Evolutionary conservation across 2,888 invertebrate genomes (phyloP), one percentile per base, ranked within the genome.

Genomic region (Drosophila subquinaria): DNA sequence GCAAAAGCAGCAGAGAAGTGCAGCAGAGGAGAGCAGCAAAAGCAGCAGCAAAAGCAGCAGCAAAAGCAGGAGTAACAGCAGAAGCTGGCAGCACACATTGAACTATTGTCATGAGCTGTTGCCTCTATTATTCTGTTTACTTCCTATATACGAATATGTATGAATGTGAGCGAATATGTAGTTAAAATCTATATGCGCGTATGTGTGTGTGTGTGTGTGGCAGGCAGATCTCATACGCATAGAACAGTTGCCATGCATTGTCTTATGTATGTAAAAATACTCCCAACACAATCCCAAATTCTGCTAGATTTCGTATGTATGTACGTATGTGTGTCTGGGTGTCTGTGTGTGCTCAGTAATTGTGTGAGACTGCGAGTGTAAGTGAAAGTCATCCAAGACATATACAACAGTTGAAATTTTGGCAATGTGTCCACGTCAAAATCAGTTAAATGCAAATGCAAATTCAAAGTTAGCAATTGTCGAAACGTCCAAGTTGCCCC

Each of bases 371-470:
- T 47, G 15, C 35, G 45, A 50, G 50, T 61, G 63, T 43, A 62
- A 66, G 69, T 75, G 72, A 69, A 79, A 76, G 79, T 73, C 69
- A 71, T 69, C 42, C 63, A 56, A 72, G 65, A 43, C 64, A 73
- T 65, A 73, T 66, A 74, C 57, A 68, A 64, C 53, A 70, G 69
- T 69, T 69, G 33, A 67, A 68, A 79, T 81, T 82, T 82, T 53
- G 72, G 81, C 74, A 73, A 82, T 81, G 72, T 82, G 82, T 82
- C 80, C 69, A 76, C 77, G 81, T 81, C 81, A 82, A 73, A 73
- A 73, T 79, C 81, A 82, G 80, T 73, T 70, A 73, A 82, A 82
- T 78, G 83, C 81, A 78, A 72, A 79, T 77, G 83, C 81, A 78
- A 72, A 79, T 77, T 72, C 67, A 78, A 82, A 73, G 72, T 82